Conservation (phyloP, 1,140 invertebrate species). For the Panulirus ornatus region DNA sequence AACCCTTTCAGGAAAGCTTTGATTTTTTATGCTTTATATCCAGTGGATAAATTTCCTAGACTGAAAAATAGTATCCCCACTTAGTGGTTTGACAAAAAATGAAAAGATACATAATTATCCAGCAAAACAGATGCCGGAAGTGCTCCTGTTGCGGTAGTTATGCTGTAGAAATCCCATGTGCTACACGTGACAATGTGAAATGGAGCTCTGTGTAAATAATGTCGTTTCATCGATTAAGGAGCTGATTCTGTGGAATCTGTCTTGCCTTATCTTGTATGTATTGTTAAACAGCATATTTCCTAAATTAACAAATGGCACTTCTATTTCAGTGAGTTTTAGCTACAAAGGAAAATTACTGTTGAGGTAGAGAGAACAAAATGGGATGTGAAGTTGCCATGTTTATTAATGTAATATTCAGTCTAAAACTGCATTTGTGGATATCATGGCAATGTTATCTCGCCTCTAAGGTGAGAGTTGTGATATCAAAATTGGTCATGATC, state of each 20-base stretch:
- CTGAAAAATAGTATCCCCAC: not conserved
- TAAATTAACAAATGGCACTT: not conserved
- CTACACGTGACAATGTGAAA: not conserved
- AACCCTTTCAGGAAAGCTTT: slow-evolving; percentile 1
- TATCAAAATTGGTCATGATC: not conserved
- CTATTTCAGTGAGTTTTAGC: not conserved
- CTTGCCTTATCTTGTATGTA: not conserved
- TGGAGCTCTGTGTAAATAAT: not conserved
- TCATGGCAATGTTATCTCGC: not conserved
- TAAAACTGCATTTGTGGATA: not conserved
- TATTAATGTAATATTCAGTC: not conserved
- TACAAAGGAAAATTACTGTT: not conserved
- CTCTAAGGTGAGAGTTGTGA: not conserved
- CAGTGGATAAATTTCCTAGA: not conserved
- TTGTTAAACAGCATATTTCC: not conserved
- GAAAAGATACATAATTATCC: not conserved
- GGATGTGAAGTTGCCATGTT: not conserved
- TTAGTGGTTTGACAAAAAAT: not conserved
- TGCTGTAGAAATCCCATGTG: not conserved
- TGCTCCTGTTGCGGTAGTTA: not conserved
- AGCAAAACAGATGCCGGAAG: not conserved
- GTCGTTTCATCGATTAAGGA: not conserved
- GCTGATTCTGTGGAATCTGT: not conserved
- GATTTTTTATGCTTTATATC: slow-evolving; percentile 26
- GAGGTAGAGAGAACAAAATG: not conserved